Base-by-base conservation (phyloP, 2,797 vertebrate genomes). In the Chiroxiphia lanceolata region DNA sequence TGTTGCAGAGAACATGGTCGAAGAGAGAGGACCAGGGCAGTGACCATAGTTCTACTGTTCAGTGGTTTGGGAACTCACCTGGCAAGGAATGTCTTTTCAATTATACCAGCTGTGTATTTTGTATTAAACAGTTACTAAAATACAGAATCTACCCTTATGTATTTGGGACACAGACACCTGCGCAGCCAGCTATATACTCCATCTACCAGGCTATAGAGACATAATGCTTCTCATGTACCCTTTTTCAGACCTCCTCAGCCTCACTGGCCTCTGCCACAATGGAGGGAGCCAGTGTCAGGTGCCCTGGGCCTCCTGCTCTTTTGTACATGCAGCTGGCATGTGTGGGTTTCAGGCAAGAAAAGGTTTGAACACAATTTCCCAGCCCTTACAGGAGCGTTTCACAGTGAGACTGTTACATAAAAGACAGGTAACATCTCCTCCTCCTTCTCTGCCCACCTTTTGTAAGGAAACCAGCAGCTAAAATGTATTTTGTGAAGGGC, bases 201-300 rank as follows among this genome's bases (percentile, higher is more conserved):
- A 22, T 16, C 51, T 63, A 9, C 51, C 56, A 68, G 44, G 63
- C 50, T 54, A 33, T 13, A 45, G 54, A 59, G 38, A 53, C 1
- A 7, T 69, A 17, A 29, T 68, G 2, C 60, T 65, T 26, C 79
- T 83, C 19, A 2, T 1, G 10, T 3, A 3, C 8, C 10, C 25
- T 79, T 81, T 34, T 33, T 2, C 42, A 48, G 75, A 15, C 21
- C 20, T 47, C 23, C 54, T 76, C 23, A 69, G 34, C 54, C 63
- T 42, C 59, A 4, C 2, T 0, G 8, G 36, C 31, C 26, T 31
- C 53, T 74, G 53, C 13, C 3, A 20, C 0, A 1, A 13, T 7
- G 51, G 20, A 31, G 14, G 44, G 18, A 83, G 68, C 25, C 6
- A 34, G 14, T 34, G 60, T 26, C 67, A 87, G 57, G 42, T 57